Base-by-base conservation (phyloP, 2,113 vertebrate genomes). In the Paradoxurus hermaphroditus region DNA sequence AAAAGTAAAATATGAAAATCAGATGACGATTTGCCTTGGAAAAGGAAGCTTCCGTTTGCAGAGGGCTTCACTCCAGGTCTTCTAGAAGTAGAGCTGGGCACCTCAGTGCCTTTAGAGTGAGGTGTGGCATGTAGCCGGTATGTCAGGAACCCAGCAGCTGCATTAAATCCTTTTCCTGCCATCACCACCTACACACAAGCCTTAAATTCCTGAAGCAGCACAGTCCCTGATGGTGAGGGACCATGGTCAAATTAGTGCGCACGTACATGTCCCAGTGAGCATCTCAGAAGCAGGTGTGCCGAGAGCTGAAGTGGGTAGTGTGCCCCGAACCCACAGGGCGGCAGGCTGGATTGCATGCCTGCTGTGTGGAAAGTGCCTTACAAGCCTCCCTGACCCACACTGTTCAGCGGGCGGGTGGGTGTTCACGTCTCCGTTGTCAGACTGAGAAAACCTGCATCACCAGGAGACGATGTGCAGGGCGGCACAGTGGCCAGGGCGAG, bases 1-100 rank as follows among this genome's bases (percentile, higher is more conserved):
- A 81, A 95, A 89, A 93, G 41, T 46, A 51, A 95, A 94, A 56
- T 84, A 23, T 8, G 56, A 93, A 92, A 88, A 91, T 79, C 86
- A 93, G 63, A 53, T 6, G 21, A 63, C 67, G 75, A 46, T 85
- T 86, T 8, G 19, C 27, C 62, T 88, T 87, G 36, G 77, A 56
- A 85, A 95, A 56, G 34, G 67, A 95, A 81, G 41, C 46, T 82
- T 91, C 36, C 3, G 2, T 46, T 36, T 67, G 67, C 2, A 7
- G 65, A 97, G 79, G 23, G 23, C 41, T 83, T 67, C 62, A 46
- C 46, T 31, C 12, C 41, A 19, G n/a, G 25, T 27, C 14, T 39
- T 86, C 83, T 89, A 16, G 46, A 79, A 39, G 31, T n/a, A 91
- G 41, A 31, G 34, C 46, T 75, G 79, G 46, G 49, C 4, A 14